These are phyloP conservation scores for Cacatua alba DNA, from an alignment of 2,113 vertebrate genomes.

Conservation along the genomic window DNA sequence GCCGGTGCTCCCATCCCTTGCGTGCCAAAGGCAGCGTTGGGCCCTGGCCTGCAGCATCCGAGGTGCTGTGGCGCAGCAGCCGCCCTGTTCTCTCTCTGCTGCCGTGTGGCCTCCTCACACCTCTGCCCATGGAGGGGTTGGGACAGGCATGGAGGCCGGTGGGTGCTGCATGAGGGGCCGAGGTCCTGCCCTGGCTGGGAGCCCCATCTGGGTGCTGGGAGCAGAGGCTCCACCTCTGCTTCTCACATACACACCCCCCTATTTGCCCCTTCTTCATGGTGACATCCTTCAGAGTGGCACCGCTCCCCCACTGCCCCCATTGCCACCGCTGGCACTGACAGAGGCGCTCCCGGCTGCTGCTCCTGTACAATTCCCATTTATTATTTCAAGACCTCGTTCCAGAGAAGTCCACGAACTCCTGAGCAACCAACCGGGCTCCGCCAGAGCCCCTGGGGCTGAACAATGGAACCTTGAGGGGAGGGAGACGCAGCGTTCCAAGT, in stretches of 20 bases:
- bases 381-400: background rate
- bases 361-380: constrained; percentile 56
- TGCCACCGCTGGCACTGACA: fast-evolving
- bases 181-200: background rate
- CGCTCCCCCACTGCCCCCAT: background rate
- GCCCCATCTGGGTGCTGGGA: background rate
- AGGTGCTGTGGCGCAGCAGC: background rate
- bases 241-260: background rate
- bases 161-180: background rate
- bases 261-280: background rate
- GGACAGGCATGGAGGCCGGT: background rate
- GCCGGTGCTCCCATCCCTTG: too few species aligned
- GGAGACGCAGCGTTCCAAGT: fast-evolving
- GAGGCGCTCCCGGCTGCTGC: background rate
- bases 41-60: too few species aligned
- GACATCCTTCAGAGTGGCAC: background rate
- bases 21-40: too few species aligned
- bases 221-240: background rate
- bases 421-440: constrained; percentile 1
- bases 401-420: constrained; percentile 40
- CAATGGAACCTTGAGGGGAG: background rate
- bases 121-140: background rate
- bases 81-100: too few species aligned
- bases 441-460: background rate
- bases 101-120: too few species aligned